Evolutionary conservation across 2,113 vertebrate genomes (phyloP).

Genomic region (Oceanites oceanicus): DNA sequence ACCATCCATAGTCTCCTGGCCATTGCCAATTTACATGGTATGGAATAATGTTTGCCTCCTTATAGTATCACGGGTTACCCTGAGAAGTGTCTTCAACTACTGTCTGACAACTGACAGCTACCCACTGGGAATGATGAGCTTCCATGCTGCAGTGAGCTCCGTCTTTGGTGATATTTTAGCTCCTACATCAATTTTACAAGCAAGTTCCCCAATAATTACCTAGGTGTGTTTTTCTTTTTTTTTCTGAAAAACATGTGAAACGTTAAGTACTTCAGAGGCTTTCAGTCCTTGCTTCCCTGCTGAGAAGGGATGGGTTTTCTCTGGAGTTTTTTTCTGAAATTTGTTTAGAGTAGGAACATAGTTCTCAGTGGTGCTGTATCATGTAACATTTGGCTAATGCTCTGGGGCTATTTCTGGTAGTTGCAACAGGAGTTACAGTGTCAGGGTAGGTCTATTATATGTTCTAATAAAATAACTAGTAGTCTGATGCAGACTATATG

Average conservation of each 20-base stretch:
- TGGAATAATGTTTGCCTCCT: rapidly evolving
- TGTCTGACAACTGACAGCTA: neutral
- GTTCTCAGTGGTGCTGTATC: neutral
- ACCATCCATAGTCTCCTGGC: neutral
- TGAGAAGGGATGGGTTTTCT: neutral
- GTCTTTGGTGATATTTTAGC: neutral
- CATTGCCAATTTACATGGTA: neutral
- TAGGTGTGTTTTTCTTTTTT: too few relatives aligned
- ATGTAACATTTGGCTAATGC: neutral
- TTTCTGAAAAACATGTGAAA: neutral
- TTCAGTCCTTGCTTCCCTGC: neutral
- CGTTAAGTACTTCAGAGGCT: neutral
- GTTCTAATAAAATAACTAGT: neutral
- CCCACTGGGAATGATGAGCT: neutral
- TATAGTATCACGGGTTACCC: neutral
- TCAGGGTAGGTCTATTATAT: neutral
- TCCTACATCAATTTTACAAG: neutral
- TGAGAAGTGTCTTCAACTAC: neutral
- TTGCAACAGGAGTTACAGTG: neutral
- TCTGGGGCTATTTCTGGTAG: slow-evolving; percentile 14
- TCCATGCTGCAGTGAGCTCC: neutral
- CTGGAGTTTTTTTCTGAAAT: neutral
- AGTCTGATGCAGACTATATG: neutral
- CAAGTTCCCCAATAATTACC: neutral
- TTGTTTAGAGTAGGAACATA: neutral